These are phyloP conservation scores for Hippoglossus stenolepis DNA, from an alignment of 2,113 vertebrate genomes.

Conservation along the genomic window DNA sequence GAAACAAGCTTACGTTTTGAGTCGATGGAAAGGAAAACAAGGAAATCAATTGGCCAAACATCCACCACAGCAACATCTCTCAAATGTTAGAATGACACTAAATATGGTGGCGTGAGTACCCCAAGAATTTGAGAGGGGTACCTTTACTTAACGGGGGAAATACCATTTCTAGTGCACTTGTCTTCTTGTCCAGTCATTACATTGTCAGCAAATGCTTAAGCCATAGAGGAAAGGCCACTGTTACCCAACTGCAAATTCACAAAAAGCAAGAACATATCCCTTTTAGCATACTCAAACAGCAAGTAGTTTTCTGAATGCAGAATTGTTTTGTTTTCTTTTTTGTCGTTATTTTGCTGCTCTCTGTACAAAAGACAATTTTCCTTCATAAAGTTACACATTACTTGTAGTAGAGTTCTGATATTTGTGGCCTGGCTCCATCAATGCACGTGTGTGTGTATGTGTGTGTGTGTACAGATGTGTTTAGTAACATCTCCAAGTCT, in stretches of 20 bases:
- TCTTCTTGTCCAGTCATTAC: slow-evolving; percentile 84
- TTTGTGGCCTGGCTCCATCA: slow-evolving; percentile 81
- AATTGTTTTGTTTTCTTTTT: slow-evolving; percentile 79
- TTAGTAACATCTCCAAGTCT: slow-evolving; percentile 87
- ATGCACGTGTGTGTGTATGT: slow-evolving; percentile 47
- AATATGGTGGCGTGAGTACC: slow-evolving; percentile 80
- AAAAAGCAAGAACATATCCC: slow-evolving; percentile 93
- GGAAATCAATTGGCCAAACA: slow-evolving; percentile 59
- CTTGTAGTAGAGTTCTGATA: slow-evolving; percentile 84
- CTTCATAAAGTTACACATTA: slow-evolving; percentile 86
- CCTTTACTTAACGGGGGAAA: slow-evolving; percentile 23
- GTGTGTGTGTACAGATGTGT: slow-evolving; percentile 65
- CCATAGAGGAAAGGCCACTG: slow-evolving; percentile 85
- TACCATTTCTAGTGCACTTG: slow-evolving; percentile 80
- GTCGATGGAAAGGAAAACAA: slow-evolving; percentile 58
- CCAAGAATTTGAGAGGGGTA: slow-evolving; percentile 59
- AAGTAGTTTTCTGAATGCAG: slow-evolving; percentile 81
- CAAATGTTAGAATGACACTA: slow-evolving; percentile 87
- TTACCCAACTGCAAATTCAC: slow-evolving; percentile 91
- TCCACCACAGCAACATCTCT: slow-evolving; percentile 70
- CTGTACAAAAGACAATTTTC: slow-evolving; percentile 85
- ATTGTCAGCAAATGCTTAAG: slow-evolving; percentile 86
- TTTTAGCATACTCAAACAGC: slow-evolving; percentile 91
- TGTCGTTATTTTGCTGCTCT: slow-evolving; percentile 79
- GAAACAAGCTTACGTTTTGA: slow-evolving; percentile 39